These are phyloP conservation scores for Peucedramus taeniatus DNA, from an alignment of 2,113 vertebrate species.

Conservation along the genomic window DNA sequence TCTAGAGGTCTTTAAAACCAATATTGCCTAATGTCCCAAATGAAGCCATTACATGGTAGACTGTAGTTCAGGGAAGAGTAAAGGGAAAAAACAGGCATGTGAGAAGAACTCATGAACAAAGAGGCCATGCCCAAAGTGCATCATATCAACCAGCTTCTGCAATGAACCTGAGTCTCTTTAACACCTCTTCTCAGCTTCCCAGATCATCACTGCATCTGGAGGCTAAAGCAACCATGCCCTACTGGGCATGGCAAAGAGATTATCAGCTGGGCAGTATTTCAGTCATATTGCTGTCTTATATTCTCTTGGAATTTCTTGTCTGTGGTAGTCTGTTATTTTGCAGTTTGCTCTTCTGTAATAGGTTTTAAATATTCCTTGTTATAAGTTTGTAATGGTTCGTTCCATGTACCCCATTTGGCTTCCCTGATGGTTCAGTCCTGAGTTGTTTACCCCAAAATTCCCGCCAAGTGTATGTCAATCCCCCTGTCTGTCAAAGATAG, in stretches of 20 bases:
- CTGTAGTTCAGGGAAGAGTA: neutral
- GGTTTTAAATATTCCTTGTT: no score
- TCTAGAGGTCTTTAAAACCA: neutral
- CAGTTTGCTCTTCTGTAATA: no score
- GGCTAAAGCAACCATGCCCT: neutral
- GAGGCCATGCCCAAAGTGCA: neutral
- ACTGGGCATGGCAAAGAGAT: neutral
- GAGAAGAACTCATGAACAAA: neutral
- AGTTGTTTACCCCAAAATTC: no score
- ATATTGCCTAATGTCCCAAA: neutral
- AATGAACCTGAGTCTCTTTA: neutral
- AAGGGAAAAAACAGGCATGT: neutral
- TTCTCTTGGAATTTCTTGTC: neutral
- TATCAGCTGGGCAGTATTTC: neutral
- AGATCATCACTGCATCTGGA: neutral
- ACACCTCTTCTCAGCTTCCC: neutral
- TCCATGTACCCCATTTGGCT: no score
- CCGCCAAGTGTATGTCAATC: no score
- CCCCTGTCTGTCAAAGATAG: no score
- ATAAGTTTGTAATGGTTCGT: no score
- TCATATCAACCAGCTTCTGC: neutral
- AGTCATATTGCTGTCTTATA: neutral
- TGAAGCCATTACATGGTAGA: neutral
- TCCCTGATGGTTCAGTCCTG: no score
- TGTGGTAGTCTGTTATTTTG: no score